Conservation (phyloP, 1,140 invertebrate genomes). For the Calliphora vicina region DNA sequence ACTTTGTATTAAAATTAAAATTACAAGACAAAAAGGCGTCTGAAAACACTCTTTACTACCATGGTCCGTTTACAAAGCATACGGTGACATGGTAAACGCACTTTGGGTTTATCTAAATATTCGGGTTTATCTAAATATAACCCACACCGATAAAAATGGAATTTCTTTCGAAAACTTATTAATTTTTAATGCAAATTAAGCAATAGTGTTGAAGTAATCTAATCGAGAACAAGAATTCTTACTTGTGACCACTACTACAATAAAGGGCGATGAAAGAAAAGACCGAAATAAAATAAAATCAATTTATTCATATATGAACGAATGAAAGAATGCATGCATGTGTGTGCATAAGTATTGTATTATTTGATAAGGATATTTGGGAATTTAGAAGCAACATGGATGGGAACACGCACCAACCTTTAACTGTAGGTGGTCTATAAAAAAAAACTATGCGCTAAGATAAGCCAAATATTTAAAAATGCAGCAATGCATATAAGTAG, state of each 20-base stretch:
- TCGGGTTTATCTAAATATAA: neutral
- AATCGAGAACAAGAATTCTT: conserved; percentile 5
- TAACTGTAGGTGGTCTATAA: conserved; percentile 26
- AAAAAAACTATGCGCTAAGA: neutral
- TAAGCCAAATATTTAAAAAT: neutral
- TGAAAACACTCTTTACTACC: neutral
- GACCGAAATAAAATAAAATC: neutral
- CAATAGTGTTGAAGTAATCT: conserved; percentile 21
- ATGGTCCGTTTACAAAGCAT: neutral
- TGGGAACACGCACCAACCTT: neutral
- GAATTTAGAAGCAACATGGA: neutral
- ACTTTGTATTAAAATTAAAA: too few species aligned
- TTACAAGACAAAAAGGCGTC: conserved; percentile 14
- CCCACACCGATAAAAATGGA: conserved; percentile 8
- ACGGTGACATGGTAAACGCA: neutral
- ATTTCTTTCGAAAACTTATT: conserved; percentile 23
- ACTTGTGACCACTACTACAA: neutral
- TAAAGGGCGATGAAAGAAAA: neutral
- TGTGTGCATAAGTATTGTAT: too few species aligned
- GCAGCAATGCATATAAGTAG: neutral
- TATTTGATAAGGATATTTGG: conserved; percentile 4
- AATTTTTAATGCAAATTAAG: conserved; percentile 33
- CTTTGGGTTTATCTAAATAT: conserved; percentile 13
- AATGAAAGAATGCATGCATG: too few species aligned
- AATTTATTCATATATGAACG: conserved; percentile 25